These are phyloP conservation scores for Tokudaia tokunoshimensis DNA, from an alignment of 2,797 vertebrate genomes.

Conservation along the genomic window DNA sequence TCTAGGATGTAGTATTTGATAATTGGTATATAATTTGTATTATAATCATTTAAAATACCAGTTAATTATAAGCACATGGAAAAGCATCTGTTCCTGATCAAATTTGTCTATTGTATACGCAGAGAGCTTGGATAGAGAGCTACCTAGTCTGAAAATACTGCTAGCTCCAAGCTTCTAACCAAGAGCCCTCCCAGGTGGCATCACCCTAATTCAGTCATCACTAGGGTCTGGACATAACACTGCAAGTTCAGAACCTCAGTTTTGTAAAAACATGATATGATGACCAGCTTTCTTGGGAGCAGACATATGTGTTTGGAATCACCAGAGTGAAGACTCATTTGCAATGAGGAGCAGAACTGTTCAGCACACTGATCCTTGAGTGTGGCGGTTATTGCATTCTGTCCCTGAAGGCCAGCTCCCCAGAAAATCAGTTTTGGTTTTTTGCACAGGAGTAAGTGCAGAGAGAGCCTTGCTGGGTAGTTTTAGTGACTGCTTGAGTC, in stretches of 20 bases:
- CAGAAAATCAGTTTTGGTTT: conserved; percentile 41
- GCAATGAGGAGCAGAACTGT: background rate
- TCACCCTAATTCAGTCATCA: conserved; percentile 24
- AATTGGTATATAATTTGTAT: conserved; percentile 33
- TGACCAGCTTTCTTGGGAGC: conserved; percentile 21
- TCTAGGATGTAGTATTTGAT: background rate
- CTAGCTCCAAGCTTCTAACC: background rate
- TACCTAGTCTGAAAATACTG: background rate
- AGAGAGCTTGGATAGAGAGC: background rate
- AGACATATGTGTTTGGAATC: background rate
- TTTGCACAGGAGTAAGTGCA: conserved; percentile 22
- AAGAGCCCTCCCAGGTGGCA: background rate
- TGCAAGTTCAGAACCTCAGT: background rate
- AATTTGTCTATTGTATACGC: background rate
- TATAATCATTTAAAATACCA: conserved; percentile 21
- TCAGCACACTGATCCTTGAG: background rate
- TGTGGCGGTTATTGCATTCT: conserved; percentile 13
- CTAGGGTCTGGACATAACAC: conserved; percentile 6
- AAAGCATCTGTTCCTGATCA: conserved; percentile 4
- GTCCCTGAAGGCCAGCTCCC: background rate
- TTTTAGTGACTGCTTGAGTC: background rate
- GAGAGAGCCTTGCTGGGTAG: background rate
- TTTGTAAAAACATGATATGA: conserved; percentile 27
- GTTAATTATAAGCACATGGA: conserved; percentile 28
- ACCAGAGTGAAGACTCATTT: conserved; percentile 31